Evolutionary conservation across 2,888 invertebrate genomes (phyloP).

Genomic region (Diadromus collaris): DNA sequence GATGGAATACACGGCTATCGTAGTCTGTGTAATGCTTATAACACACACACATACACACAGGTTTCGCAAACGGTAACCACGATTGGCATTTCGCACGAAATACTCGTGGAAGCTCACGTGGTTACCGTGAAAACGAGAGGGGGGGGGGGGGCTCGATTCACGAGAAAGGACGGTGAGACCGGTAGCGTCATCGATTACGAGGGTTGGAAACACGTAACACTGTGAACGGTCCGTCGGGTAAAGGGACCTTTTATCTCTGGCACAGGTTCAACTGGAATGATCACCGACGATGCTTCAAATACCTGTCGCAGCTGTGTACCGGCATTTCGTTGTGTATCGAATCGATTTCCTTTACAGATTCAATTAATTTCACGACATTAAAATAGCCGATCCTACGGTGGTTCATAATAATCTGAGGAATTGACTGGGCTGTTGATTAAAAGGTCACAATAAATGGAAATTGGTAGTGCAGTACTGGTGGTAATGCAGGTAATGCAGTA

Average conservation of each 20-base stretch:
- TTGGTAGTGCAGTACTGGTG: neutral
- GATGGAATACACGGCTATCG: constrained; percentile 32
- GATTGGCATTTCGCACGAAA: constrained; percentile 53
- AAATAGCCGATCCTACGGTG: neutral
- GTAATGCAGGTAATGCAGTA: no score
- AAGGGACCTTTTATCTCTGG: constrained; percentile 23
- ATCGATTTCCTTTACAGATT: neutral
- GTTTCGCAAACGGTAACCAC: constrained; percentile 37
- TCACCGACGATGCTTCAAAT: constrained; percentile 24
- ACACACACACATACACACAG: constrained; percentile 11
- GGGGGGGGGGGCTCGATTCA: constrained; percentile 27
- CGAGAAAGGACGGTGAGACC: constrained; percentile 9
- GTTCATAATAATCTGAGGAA: constrained; percentile 1
- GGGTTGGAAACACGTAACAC: constrained; percentile 6
- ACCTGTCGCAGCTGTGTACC: constrained; percentile 11
- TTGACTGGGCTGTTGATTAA: neutral
- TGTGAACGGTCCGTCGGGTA: constrained; percentile 11
- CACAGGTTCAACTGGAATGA: constrained; percentile 24
- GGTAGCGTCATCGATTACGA: constrained; percentile 20
- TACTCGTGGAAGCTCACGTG: constrained; percentile 16
- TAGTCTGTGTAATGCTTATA: constrained; percentile 16
- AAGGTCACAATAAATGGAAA: neutral
- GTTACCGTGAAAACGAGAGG: constrained; percentile 31
- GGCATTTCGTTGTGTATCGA: neutral
- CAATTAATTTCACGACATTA: neutral